Percentiles rank a stretch among this genome's conserved stretches.
Evolutionary conservation across 2,888 invertebrate genomes (phyloP).

Genomic region (Dynastes hyllus): DNA sequence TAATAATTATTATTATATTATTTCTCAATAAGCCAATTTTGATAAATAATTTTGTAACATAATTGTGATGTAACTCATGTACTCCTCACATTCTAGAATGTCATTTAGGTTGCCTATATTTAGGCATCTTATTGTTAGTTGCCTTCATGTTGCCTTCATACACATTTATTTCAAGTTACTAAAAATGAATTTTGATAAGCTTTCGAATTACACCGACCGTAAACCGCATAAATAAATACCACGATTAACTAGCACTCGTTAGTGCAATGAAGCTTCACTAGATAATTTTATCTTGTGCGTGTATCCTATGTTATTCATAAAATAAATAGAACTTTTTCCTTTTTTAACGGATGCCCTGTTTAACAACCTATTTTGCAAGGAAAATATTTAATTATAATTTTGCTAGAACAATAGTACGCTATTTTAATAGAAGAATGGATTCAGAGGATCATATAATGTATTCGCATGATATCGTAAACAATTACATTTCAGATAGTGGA

Average conservation of each 20-base stretch:
- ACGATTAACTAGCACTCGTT: too few species aligned
- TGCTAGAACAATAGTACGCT: background rate
- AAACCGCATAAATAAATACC: too few species aligned
- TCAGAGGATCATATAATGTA: constrained; percentile 41
- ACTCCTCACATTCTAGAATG: background rate
- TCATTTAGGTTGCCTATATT: constrained; percentile 18
- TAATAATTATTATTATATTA: too few species aligned
- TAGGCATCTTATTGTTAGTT: background rate
- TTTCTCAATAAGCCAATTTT: too few species aligned
- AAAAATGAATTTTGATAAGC: constrained; percentile 18
- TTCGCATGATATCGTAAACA: constrained; percentile 44
- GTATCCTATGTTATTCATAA: too few species aligned
- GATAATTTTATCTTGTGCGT: too few species aligned
- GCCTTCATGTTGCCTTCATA: too few species aligned
- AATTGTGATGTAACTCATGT: background rate
- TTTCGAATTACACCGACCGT: background rate
- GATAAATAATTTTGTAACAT: too few species aligned
- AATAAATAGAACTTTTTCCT: background rate
- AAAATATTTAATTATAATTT: constrained; percentile 26
- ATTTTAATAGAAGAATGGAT: constrained; percentile 30
- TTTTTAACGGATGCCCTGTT: constrained; percentile 7
- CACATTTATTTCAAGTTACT: background rate
- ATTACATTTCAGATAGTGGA: constrained; percentile 46
- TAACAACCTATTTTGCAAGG: constrained; percentile 21
- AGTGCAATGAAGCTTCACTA: too few species aligned